Evolutionary conservation across 2,113 vertebrate genomes (phyloP), one percentile per base, ranked within the genome.

Genomic region (Acinonyx jubatus): DNA sequence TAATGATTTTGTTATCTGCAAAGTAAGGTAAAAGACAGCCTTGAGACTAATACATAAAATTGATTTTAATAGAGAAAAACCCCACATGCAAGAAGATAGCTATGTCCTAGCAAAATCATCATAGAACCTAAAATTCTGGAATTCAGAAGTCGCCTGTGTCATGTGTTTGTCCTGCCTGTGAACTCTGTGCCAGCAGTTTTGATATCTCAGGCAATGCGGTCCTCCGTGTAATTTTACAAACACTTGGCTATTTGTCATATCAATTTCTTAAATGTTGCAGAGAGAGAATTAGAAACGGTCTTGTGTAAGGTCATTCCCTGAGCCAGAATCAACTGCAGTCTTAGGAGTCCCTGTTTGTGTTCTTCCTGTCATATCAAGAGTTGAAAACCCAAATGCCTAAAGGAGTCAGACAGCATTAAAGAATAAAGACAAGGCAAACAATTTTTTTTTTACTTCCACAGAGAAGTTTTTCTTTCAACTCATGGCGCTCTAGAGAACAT

Each of bases 201-300:
- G 41, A 31, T 63, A n/a, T 88, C 76, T 88, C n/a, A 80, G 41
- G 25, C 25, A 66, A 4, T 68, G 21, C 52, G n/a, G 9, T 94
- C 66, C 63, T 84, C 10, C 86, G 19, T 55, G 3, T 87, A 50
- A 89, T 96, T 92, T 96, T 97, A 65, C 7, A 95, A 55, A 88
- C 55, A 89, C 33, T 74, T 92, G 16, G 7, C 25, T 86, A 23
- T 90, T 93, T 82, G 57, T 92, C n/a, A 50, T 85, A 45, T 18
- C 91, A 81, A 92, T 3, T 65, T 81, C 38, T 61, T 88, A 63
- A 68, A 73, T 63, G 8, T 74, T 84, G 91, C 33, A 91, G 65
- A 84, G 68, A 83, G 41, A 85, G 9, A 71, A 69, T 45, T 55
- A 36, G 57, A 84, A n/a, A 55, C 15, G 14, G 27, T 36, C 50